Evolutionary conservation across 2,888 invertebrate genomes (phyloP).

Genomic region (Troilus luridus): DNA sequence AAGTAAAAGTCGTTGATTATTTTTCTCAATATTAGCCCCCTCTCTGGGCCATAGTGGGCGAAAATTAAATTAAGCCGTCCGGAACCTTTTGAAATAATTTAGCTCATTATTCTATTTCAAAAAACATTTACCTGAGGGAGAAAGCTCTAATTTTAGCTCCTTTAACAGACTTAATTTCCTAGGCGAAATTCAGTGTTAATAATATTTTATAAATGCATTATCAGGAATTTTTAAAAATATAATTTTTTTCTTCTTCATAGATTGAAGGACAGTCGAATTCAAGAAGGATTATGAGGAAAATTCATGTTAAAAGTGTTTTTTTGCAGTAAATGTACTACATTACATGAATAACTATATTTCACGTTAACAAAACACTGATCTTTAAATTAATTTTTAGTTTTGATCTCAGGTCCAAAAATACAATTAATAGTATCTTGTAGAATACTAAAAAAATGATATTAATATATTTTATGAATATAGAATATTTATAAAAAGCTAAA

Average conservation of each 20-base stretch:
- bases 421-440: too few species aligned
- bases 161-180: neutral
- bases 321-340: neutral
- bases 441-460: too few species aligned
- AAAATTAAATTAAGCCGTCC: slow-evolving; percentile 13
- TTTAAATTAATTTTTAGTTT: too few species aligned
- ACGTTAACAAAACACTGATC: too few species aligned
- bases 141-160: neutral
- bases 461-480: too few species aligned
- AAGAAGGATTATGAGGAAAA: neutral
- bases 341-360: too few species aligned
- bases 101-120: slow-evolving; percentile 18
- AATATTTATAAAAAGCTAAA: too few species aligned
- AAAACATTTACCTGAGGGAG: neutral
- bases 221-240: neutral
- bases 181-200: neutral
- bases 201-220: neutral
- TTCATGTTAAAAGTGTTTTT: neutral
- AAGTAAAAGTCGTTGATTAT: slow-evolving; percentile 44
- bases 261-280: neutral
- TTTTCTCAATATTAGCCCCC: slow-evolving; percentile 43
- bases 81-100: slow-evolving; percentile 32
- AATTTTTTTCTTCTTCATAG: neutral
- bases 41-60: neutral
- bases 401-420: too few species aligned